phyloP scores from a whole-genome alignment of 2,888 invertebrate genomes.

The Myopa testacea region DNA sequence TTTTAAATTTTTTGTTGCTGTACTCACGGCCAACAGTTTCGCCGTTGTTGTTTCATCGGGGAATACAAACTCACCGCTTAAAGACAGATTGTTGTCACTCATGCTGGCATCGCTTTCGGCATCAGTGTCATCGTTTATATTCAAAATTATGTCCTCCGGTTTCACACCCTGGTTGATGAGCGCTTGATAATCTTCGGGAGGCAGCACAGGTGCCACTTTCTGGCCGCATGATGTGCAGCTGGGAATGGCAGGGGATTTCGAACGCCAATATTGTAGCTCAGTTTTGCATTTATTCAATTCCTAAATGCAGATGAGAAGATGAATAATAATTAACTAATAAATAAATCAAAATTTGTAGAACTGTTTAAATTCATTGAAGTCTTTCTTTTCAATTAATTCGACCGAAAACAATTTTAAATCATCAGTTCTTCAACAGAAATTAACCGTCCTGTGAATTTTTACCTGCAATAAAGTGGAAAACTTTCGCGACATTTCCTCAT shows the following conservation, averaged over 20 bases:
- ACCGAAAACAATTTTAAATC: too few species aligned
- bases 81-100: conserved; percentile 46
- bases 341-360: not conserved
- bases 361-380: too few species aligned
- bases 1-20: conserved; percentile 62
- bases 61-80: conserved; percentile 56
- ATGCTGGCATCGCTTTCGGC: conserved; percentile 56
- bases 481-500: conserved; percentile 89
- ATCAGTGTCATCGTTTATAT: conserved; percentile 62
- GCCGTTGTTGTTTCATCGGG: conserved; percentile 66
- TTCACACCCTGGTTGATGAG: conserved; percentile 73
- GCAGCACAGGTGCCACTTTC: conserved; percentile 69
- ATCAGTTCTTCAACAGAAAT: too few species aligned
- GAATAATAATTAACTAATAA: not conserved
- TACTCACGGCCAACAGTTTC: conserved; percentile 62
- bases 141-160: conserved; percentile 69
- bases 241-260: conserved; percentile 84
- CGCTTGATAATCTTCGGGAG: conserved; percentile 73
- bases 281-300: conserved; percentile 93
- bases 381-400: too few species aligned
- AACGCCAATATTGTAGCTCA: conserved; percentile 91
- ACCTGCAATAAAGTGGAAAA: conserved; percentile 88
- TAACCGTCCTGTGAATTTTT: conserved; percentile 40
- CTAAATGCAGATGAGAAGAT: conserved; percentile 68
- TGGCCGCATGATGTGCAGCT: conserved; percentile 82